Percentiles rank a stretch among this genome's conserved stretches.
phyloP scores from a whole-genome alignment of 2,888 invertebrate genomes.

The Gari tellinella region DNA sequence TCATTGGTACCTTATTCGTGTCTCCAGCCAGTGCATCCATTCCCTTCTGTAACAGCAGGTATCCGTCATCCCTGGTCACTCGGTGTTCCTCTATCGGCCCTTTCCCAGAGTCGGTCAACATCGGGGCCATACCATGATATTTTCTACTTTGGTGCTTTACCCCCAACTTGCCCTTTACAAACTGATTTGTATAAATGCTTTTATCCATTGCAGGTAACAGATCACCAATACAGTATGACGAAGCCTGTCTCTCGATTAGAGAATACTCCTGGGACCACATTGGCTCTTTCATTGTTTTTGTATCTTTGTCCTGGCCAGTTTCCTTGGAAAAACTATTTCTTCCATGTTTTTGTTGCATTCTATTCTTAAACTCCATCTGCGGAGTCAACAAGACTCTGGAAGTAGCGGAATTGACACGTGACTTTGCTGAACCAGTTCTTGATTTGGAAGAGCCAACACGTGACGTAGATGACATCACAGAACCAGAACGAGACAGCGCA shows the following conservation, averaged over 20 bases:
- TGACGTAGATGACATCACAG: conserved; percentile 8
- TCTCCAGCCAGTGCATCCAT: conserved; percentile 41
- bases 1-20: conserved; percentile 41
- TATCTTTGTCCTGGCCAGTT: background rate
- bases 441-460: conserved; percentile 34
- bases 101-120: background rate
- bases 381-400: conserved; percentile 10
- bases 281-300: conserved; percentile 34
- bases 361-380: background rate
- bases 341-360: conserved; percentile 4
- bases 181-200: conserved; percentile 47
- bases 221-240: conserved; percentile 54
- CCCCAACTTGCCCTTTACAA: conserved; percentile 20
- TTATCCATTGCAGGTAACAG: conserved; percentile 57
- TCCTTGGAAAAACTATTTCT: background rate
- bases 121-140: conserved; percentile 10
- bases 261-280: conserved; percentile 41
- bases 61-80: conserved; percentile 36
- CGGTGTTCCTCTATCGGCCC: background rate
- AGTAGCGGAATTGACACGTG: conserved; percentile 34
- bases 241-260: conserved; percentile 37
- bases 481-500: background rate
- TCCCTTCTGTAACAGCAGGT: conserved; percentile 50
- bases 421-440: conserved; percentile 17
- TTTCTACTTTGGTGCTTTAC: conserved; percentile 7